Percentiles rank a stretch among this genome's conserved stretches.
Conservation (phyloP, 2,113 vertebrate species). For the Oncorhynchus tshawytscha region DNA sequence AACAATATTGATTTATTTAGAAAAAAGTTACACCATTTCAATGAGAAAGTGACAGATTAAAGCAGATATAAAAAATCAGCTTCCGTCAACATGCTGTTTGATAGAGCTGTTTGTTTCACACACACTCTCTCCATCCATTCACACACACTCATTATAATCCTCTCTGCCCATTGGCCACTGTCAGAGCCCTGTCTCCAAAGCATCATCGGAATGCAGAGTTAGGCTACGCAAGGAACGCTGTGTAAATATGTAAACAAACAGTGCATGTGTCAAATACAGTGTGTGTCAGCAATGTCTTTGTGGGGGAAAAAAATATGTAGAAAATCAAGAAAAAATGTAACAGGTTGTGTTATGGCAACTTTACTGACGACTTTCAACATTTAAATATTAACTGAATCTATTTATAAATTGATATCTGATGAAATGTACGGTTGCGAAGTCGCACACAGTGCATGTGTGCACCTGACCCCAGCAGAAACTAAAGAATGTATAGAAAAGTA, state of each 20-base stretch:
- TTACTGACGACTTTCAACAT: too few relatives aligned
- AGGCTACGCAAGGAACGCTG: slow-evolving; percentile 49
- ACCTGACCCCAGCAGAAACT: too few relatives aligned
- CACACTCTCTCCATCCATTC: not conserved
- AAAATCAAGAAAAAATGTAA: too few relatives aligned
- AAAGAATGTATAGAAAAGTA: too few relatives aligned
- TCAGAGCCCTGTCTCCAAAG: slow-evolving; percentile 66
- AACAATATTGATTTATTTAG: not conserved
- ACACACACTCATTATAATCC: slow-evolving; percentile 36
- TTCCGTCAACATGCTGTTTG: slow-evolving; percentile 9
- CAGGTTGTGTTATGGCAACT: too few relatives aligned
- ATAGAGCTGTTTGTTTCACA: not conserved
- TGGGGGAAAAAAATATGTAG: not conserved
- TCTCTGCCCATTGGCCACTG: slow-evolving; percentile 53
- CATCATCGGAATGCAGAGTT: slow-evolving; percentile 63
- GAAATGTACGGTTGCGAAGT: too few relatives aligned
- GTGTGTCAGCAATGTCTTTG: not conserved
- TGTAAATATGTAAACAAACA: slow-evolving; percentile 62
- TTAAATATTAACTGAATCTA: too few relatives aligned
- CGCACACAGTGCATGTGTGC: too few relatives aligned
- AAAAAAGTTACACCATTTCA: too few relatives aligned
- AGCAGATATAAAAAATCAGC: not conserved
- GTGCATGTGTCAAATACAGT: slow-evolving; percentile 37
- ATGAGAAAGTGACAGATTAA: not conserved
- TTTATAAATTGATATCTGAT: too few relatives aligned